A percentile compares a stretch with the other conserved stretches of the same genome.
phyloP scores from a whole-genome alignment of 2,113 vertebrate genomes.

The Ictidomys tridecemlineatus region DNA sequence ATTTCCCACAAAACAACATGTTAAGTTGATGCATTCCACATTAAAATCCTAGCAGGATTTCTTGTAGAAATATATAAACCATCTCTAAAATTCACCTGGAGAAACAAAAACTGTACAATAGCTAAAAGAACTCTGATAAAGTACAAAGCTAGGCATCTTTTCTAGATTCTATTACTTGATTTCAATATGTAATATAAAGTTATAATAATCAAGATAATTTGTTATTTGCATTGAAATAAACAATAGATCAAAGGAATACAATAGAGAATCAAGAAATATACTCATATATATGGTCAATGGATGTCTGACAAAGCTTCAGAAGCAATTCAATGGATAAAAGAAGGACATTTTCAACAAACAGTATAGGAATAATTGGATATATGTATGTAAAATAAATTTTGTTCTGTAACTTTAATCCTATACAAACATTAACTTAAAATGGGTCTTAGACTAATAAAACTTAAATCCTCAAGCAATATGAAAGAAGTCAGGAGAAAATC shows the following conservation, averaged over 20 bases:
- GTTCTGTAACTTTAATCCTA: background rate
- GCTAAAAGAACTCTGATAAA: background rate
- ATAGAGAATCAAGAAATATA: background rate
- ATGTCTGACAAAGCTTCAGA: background rate
- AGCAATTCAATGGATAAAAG: background rate
- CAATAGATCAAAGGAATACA: background rate
- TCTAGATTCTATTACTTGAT: background rate
- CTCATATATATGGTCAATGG: background rate
- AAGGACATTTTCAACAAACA: background rate
- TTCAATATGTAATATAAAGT: background rate
- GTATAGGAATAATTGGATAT: background rate
- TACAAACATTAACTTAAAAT: background rate
- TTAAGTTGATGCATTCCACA: background rate
- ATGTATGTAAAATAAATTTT: background rate
- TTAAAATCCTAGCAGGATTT: too few relatives aligned
- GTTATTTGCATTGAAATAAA: background rate
- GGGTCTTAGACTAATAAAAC: background rate
- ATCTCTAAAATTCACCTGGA: background rate
- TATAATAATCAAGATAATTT: background rate
- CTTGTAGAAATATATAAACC: background rate
- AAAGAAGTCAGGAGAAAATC: background rate
- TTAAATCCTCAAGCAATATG: background rate
- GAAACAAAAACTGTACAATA: background rate
- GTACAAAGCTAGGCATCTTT: background rate
- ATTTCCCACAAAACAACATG: background rate